Evolutionary conservation across 1,140 invertebrate species (phyloP).

Genomic region (Sminthurides bifidus): DNA sequence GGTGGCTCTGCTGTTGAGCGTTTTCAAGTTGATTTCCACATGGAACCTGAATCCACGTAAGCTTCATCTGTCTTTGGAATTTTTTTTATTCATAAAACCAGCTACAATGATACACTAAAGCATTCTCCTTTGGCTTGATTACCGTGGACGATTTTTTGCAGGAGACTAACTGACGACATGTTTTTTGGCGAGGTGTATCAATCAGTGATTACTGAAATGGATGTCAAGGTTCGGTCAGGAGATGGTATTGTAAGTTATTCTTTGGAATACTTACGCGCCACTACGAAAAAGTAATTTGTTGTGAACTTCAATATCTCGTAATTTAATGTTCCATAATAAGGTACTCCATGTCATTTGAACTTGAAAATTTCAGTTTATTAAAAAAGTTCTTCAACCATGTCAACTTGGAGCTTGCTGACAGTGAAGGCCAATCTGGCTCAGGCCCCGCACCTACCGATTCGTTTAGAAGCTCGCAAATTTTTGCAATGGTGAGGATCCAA

Average conservation of each 20-base stretch:
- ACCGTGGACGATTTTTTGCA: too few relatives aligned
- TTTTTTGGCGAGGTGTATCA: neutral
- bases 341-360: neutral
- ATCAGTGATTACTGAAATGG: neutral
- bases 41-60: neutral
- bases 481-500: neutral
- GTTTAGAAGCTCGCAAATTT: slow-evolving; percentile 9
- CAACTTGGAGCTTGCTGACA: too few relatives aligned
- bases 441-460: neutral
- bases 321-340: neutral
- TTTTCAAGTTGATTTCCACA: neutral
- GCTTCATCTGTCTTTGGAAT: neutral
- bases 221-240: neutral
- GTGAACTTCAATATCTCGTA: neutral
- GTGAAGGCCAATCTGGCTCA: too few relatives aligned
- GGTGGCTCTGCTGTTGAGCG: neutral
- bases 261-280: neutral
- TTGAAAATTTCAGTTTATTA: neutral
- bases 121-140: neutral
- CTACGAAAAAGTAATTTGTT: slow-evolving; percentile 1
- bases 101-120: neutral
- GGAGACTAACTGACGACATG: neutral
- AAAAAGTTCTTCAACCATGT: neutral
- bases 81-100: neutral
- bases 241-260: neutral